These are phyloP conservation scores for Antennarius striatus DNA, from an alignment of 2,113 vertebrate genomes.

Conservation along the genomic window DNA sequence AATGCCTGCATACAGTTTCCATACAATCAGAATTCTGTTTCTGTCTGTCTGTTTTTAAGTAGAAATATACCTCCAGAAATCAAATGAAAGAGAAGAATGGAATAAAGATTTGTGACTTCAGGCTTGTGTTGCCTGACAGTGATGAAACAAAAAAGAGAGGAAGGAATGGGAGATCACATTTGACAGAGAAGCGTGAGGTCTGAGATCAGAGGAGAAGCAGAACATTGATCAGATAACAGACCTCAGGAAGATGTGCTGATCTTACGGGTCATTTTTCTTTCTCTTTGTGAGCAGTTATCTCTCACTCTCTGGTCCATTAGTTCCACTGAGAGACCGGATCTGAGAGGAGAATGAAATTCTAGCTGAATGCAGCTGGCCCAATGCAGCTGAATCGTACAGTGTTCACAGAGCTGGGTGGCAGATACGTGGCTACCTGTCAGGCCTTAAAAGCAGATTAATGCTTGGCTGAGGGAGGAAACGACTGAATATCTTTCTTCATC, in stretches of 20 bases:
- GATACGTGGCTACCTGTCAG: background rate
- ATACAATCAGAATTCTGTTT: too few relatives aligned
- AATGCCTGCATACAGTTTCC: too few relatives aligned
- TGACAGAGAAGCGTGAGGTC: background rate
- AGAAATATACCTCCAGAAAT: too few relatives aligned
- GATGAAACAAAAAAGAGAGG: background rate
- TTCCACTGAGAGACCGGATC: constrained; percentile 40
- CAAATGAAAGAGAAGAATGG: background rate
- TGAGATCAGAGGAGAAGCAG: constrained; percentile 1
- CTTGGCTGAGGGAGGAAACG: background rate
- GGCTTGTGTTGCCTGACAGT: background rate
- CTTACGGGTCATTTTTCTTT: constrained; percentile 20
- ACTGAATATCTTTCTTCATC: constrained; percentile 2
- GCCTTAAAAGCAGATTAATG: constrained; percentile 21
- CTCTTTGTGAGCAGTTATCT: constrained; percentile 2
- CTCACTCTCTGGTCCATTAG: constrained; percentile 42
- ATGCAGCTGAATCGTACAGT: constrained; percentile 27
- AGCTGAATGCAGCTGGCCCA: constrained; percentile 38
- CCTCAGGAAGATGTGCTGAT: constrained; percentile 4
- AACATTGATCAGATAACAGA: constrained; percentile 28
- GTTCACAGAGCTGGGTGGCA: too few relatives aligned
- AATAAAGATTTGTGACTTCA: constrained; percentile 1
- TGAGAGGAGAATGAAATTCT: constrained; percentile 35
- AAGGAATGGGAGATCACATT: background rate
- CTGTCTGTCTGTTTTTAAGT: too few relatives aligned